A percentile compares a stretch with the other conserved stretches of the same genome.
Conservation (phyloP, 1,140 invertebrate species). For the Drosophila varians region DNA sequence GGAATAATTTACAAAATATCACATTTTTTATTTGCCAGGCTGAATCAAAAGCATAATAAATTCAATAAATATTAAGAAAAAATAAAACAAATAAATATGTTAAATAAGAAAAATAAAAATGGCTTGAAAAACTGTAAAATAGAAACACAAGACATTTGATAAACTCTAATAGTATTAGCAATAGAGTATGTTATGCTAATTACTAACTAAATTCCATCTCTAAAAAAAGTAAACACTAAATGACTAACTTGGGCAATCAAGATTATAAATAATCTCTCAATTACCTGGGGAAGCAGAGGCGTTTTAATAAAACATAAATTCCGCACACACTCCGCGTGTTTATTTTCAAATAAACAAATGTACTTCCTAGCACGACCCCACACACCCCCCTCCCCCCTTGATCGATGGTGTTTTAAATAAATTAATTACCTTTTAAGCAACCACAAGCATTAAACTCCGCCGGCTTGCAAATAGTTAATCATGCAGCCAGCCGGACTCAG, state of each 20-base stretch:
- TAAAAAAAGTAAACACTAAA: background rate
- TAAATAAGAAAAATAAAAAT: too few relatives aligned
- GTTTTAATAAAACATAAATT: background rate
- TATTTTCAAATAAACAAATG: background rate
- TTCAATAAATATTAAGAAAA: too few relatives aligned
- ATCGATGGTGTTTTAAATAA: constrained; percentile 10
- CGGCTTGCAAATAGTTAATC: constrained; percentile 60
- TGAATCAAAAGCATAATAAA: too few relatives aligned
- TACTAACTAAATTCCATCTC: too few relatives aligned
- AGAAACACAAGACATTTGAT: too few relatives aligned
- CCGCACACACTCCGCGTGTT: background rate
- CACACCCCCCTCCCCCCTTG: background rate
- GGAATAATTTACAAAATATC: too few relatives aligned
- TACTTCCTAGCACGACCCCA: constrained; percentile 18
- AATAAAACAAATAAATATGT: too few relatives aligned
- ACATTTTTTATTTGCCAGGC: too few relatives aligned
- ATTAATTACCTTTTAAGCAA: constrained; percentile 73
- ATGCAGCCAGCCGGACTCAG: constrained; percentile 46
- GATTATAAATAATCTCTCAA: background rate
- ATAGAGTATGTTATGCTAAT: too few relatives aligned
- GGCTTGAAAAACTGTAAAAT: too few relatives aligned
- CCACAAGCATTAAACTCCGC: constrained; percentile 24
- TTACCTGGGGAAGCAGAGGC: background rate
- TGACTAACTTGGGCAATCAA: background rate
- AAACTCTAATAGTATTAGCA: too few relatives aligned